Evolutionary conservation across 2,888 invertebrate genomes (phyloP), one percentile per base, ranked within the genome.

Genomic region (Orthonevra nobilis): DNA sequence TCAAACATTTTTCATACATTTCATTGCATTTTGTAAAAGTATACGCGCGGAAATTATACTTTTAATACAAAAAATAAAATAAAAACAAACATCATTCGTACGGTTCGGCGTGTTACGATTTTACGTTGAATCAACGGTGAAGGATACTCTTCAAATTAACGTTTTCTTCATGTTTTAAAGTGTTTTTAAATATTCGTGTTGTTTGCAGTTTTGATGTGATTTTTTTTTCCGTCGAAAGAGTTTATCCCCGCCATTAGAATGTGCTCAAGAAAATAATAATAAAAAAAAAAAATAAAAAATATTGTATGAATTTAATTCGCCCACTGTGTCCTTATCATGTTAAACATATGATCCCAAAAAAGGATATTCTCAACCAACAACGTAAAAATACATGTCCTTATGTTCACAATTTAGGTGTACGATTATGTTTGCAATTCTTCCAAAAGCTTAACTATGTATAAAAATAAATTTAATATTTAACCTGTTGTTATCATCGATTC

Each of bases 401-500:
- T 15, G 52, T 74, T 74, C 50, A 54, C 52, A 68, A 40, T 74
- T 74, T 74, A 68, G 74, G 68, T 74, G 74, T 74, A 50, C 60
- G n/a, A 68, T 68, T 74, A n/a, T 30, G 26, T 52, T 74, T 69
- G 68, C 12, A 19, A 54, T 60, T n/a, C n/a, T n/a, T n/a, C n/a
- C n/a, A n/a, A n/a, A n/a, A n/a, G n/a, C n/a, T 74, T 19, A 46
- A 38, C 20, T 19, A 36, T 56, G 30, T 15, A 40, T 15, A 68
- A 12, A 42, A 42, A 17, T 23, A 40, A 61, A 70, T 23, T 28
- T 26, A 38, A 30, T 15, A 40, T 9, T 42, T 7, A 72, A 77
- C 77, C 77, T 77, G 77, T 77, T 77, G 77, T 77, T 64, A 77
- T 64, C 64, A 58, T 64, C 72, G 72, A 72, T 52, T 63, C 56